Conservation (phyloP, 2,113 vertebrate genomes). For the Cynocephalus volans region DNA sequence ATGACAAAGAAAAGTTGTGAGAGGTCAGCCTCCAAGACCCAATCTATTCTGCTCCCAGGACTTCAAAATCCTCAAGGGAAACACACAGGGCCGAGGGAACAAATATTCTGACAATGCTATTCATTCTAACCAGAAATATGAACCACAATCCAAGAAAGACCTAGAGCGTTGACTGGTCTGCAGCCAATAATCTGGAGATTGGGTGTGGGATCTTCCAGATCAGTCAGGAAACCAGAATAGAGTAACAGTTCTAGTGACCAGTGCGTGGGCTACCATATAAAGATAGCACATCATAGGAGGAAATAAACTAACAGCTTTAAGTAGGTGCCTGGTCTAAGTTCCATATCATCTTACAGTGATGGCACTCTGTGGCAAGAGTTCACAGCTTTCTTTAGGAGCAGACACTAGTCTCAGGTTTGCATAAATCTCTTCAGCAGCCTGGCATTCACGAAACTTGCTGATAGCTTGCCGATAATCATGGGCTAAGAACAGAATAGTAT, state of each 20-base stretch:
- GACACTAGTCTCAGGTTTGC: conserved; percentile 16
- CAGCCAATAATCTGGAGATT: background rate
- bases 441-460: background rate
- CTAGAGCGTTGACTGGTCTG: background rate
- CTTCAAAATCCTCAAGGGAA: background rate
- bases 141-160: conserved; percentile 40
- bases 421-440: background rate
- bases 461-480: background rate
- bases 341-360: background rate
- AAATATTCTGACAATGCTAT: background rate
- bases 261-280: background rate
- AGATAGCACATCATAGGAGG: background rate
- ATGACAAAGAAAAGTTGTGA: conserved; percentile 66
- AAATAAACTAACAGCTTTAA: background rate
- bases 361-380: background rate
- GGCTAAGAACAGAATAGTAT: background rate
- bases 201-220: background rate
- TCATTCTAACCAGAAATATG: conserved; percentile 53
- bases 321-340: background rate
- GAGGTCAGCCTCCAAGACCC: background rate
- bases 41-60: background rate
- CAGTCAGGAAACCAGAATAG: conserved; percentile 36
- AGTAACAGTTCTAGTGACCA: background rate
- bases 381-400: background rate
- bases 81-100: background rate